Evolutionary conservation across 92 coral and sea anemone species (phyloP).

Genomic region (Palythoa caribaeorum): DNA sequence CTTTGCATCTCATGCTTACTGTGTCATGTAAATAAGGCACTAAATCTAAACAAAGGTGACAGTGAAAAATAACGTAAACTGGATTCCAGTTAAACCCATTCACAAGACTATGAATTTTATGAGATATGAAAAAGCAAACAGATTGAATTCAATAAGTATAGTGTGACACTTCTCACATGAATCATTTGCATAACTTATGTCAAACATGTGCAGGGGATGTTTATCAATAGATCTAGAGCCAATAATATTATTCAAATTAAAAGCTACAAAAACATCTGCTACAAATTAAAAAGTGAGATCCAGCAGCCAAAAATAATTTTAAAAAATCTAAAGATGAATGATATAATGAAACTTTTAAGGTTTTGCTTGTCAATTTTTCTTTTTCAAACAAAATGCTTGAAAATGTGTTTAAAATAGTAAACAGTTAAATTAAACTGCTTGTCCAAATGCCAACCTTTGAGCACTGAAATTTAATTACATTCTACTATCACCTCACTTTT

Average conservation of each 20-base stretch:
- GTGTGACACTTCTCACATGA: neutral
- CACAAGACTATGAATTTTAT: neutral
- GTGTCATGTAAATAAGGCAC: neutral
- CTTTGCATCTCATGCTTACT: neutral
- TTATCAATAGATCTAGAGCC: neutral
- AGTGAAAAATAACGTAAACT: neutral
- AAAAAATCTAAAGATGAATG: too few relatives aligned
- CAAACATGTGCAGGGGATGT: slow-evolving; percentile 36
- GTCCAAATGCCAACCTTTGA: too few relatives aligned
- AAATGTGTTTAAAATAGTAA: too few relatives aligned
- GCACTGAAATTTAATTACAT: too few relatives aligned
- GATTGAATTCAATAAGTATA: neutral
- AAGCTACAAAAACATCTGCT: neutral
- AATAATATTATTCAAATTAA: neutral
- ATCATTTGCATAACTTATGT: slow-evolving; percentile 38
- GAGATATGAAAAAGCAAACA: neutral
- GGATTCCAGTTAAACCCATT: neutral
- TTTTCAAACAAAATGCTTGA: too few relatives aligned
- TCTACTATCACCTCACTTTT: too few relatives aligned
- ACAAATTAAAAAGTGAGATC: too few relatives aligned
- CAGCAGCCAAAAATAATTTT: too few relatives aligned
- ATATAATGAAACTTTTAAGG: too few relatives aligned
- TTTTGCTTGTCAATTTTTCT: too few relatives aligned
- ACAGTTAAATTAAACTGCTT: too few relatives aligned
- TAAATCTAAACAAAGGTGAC: neutral